These are phyloP conservation scores for Lutjanus argentimaculatus DNA, from an alignment of 2,797 vertebrate genomes.

Conservation along the genomic window DNA sequence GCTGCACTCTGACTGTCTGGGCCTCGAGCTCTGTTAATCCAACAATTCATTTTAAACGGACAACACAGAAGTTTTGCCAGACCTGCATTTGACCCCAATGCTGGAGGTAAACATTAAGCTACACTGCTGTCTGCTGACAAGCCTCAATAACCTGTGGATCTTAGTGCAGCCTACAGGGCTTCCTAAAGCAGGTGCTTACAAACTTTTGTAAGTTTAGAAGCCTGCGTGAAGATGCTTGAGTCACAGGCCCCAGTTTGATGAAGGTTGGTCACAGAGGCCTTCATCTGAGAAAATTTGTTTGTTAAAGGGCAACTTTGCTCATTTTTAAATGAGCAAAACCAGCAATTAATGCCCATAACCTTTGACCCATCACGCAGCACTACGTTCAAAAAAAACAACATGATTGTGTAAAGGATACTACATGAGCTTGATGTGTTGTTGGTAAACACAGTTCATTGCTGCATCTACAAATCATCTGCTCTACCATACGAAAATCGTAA, in stretches of 20 bases:
- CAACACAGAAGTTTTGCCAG: conserved; percentile 21
- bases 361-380: too few species aligned
- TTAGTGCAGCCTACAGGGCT: background rate
- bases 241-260: background rate
- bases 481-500: too few species aligned
- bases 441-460: too few species aligned
- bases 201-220: background rate
- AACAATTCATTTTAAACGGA: conserved; percentile 21
- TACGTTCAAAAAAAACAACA: too few species aligned
- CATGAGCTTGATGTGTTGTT: too few species aligned
- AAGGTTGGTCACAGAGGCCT: background rate
- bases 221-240: background rate
- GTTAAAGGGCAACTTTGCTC: background rate
- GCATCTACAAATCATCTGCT: too few species aligned
- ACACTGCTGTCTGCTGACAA: conserved; percentile 18
- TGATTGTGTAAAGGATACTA: too few species aligned
- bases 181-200: background rate
- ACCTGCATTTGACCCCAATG: conserved; percentile 38
- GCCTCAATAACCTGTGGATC: background rate
- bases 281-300: background rate
- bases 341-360: too few species aligned
- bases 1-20: background rate
- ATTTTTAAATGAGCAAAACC: background rate
- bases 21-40: conserved; percentile 6
- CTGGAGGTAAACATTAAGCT: conserved; percentile 19